These are phyloP conservation scores for Acleris laterana DNA, from an alignment of 2,888 invertebrate species.

Conservation along the genomic window DNA sequence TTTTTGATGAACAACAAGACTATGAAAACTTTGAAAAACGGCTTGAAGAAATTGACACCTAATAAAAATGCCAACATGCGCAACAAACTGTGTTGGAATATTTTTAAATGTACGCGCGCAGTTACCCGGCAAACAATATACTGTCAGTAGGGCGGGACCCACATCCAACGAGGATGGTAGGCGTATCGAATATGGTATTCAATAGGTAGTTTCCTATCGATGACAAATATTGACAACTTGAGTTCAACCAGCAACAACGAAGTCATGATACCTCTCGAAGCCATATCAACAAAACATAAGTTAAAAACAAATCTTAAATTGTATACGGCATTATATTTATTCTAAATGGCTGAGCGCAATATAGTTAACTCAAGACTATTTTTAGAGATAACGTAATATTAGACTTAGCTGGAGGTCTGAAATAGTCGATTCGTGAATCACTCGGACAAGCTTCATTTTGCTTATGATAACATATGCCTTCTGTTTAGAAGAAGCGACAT, in stretches of 20 bases:
- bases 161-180: slow-evolving; percentile 53
- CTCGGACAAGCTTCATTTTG: slow-evolving; percentile 12
- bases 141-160: slow-evolving; percentile 50
- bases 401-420: slow-evolving; percentile 20
- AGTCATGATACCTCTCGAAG: background rate
- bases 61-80: slow-evolving; percentile 10
- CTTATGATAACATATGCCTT: slow-evolving; percentile 27
- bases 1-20: background rate
- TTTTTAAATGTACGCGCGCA: slow-evolving; percentile 31
- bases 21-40: slow-evolving; percentile 5
- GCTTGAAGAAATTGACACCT: slow-evolving; percentile 3
- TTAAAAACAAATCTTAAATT: too few species aligned
- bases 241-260: slow-evolving; percentile 26
- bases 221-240: slow-evolving; percentile 38
- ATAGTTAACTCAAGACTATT: slow-evolving; percentile 5
- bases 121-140: slow-evolving; percentile 42
- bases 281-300: too few species aligned
- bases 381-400: slow-evolving; percentile 20
- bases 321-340: too few species aligned
- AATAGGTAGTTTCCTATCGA: slow-evolving; percentile 44
- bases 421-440: slow-evolving; percentile 31
- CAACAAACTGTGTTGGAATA: background rate
- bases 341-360: background rate
- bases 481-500: slow-evolving; percentile 13
- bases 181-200: slow-evolving; percentile 55